A percentile compares a stretch with the other conserved stretches of the same genome.
phyloP scores from a whole-genome alignment of 2,113 vertebrate species.

The Anas platyrhynchos region DNA sequence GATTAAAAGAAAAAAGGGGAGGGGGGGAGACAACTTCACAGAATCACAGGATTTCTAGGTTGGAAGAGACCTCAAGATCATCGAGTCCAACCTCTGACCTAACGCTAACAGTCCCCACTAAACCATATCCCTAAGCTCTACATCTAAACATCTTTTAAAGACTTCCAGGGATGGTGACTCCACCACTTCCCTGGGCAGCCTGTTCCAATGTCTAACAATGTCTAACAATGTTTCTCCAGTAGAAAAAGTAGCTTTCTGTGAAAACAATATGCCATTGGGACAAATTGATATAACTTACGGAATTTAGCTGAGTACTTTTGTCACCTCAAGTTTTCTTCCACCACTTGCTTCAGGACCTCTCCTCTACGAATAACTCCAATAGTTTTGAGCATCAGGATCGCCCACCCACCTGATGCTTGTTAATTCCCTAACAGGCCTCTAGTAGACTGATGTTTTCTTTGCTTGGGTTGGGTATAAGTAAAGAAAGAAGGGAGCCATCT shows the following conservation, averaged over 20 bases:
- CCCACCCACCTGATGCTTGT: background rate
- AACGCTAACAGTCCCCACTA: too few species aligned
- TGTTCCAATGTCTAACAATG: too few species aligned
- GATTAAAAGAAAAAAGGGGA: background rate
- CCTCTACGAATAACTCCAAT: background rate
- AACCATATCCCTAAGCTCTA: too few species aligned
- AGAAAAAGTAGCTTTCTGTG: background rate
- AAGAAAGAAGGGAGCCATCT: conserved; percentile 20
- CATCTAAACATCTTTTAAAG: too few species aligned
- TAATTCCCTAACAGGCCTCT: background rate
- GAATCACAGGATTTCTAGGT: too few species aligned
- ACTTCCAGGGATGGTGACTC: too few species aligned
- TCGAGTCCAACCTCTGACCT: too few species aligned
- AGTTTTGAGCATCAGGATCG: background rate
- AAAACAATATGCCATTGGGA: background rate
- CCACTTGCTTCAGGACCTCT: background rate
- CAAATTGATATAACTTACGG: background rate
- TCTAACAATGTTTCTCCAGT: background rate
- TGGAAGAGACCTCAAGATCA: too few species aligned
- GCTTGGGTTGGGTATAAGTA: background rate
- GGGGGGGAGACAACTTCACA: too few species aligned
- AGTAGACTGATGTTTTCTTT: background rate
- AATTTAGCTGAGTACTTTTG: background rate
- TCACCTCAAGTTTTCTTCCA: background rate
- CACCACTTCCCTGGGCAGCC: too few species aligned